These are phyloP conservation scores for Semaprochilodus insignis DNA, from an alignment of 2,797 vertebrate genomes.

Conservation along the genomic window DNA sequence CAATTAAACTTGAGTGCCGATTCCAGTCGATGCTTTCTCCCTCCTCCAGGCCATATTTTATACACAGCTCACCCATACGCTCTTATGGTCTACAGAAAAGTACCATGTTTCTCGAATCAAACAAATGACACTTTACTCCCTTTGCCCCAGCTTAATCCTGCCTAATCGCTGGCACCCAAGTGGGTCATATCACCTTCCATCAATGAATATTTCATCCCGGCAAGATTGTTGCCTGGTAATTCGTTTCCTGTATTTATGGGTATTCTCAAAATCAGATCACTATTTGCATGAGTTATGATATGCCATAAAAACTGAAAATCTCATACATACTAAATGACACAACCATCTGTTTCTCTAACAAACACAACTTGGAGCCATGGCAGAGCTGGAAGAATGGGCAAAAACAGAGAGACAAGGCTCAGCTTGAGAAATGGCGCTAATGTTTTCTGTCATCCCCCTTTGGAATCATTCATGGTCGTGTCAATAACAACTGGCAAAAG, in stretches of 20 bases:
- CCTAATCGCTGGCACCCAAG: conserved; percentile 51
- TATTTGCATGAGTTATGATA: conserved; percentile 61
- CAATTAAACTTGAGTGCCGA: conserved; percentile 67
- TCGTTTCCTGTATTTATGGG: conserved; percentile 58
- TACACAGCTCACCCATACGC: conserved; percentile 56
- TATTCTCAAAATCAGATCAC: conserved; percentile 57
- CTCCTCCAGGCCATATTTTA: conserved; percentile 61
- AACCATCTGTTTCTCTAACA: conserved; percentile 60
- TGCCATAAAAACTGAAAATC: conserved; percentile 51
- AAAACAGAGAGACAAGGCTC: conserved; percentile 22
- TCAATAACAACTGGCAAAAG: conserved; percentile 54
- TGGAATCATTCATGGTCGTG: conserved; percentile 39
- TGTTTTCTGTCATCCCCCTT: conserved; percentile 41
- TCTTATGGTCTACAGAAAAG: conserved; percentile 46
- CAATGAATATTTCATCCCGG: conserved; percentile 52
- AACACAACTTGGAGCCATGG: conserved; percentile 47
- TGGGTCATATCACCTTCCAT: conserved; percentile 46
- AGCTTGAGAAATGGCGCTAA: conserved; percentile 45
- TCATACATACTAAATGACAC: conserved; percentile 58
- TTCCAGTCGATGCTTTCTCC: conserved; percentile 58
- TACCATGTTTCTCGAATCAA: conserved; percentile 53
- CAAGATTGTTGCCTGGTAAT: conserved; percentile 52
- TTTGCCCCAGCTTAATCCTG: conserved; percentile 48
- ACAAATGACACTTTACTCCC: conserved; percentile 50
- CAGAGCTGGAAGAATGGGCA: conserved; percentile 32